Base-by-base conservation (phyloP, 1,140 invertebrate species). In the Formica selysi region DNA sequence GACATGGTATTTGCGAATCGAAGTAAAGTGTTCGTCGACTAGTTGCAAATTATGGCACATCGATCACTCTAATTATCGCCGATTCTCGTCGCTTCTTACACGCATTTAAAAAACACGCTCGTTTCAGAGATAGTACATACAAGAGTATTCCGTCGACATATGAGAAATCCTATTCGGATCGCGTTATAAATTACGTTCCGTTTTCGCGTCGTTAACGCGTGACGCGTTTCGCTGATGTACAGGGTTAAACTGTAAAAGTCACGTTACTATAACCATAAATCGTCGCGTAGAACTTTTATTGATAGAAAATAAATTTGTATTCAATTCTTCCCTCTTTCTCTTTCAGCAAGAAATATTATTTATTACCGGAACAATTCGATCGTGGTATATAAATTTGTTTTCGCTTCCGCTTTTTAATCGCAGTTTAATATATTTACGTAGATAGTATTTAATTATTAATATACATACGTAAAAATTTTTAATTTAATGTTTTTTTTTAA, bases 151-250 rank as follows among this genome's bases (percentile, higher is more conserved):
- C 10, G 19, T 26, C 26, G 76, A 64, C 16, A 16, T 22, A 41
- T 59, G 74, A 78, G 61, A 78, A 78, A 67, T 78, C 61, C 76
- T 67, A 36, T 67, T 78, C n/a, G 61, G 41, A 26, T 59, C 59
- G 26, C 19, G 41, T 67, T 44, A 78, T 78, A 78, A 78, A 78
- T 67, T 48, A 78, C 41, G 3, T 70, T 11, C 11, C 41, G 54
- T 87, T 74, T 59, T 89, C 48, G 87, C 59, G 26, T 68, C 80
- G 73, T 85, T 85, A 87, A 87, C 65, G 61, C 41, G 65, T 57
- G 48, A 87, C 71, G 29, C 59, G n/a, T 44, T 48, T 84, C 54
- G 22, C 48, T 51, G 13, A 68, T 68, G 65, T 22, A 26, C 61
- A 78, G 2, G 61, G 41, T 67, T 78, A 78, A 78, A 22, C 38